A percentile compares a stretch with the other conserved stretches of the same genome.
Conservation (phyloP, 2,888 invertebrate genomes). For the Oscheius sp. region DNA sequence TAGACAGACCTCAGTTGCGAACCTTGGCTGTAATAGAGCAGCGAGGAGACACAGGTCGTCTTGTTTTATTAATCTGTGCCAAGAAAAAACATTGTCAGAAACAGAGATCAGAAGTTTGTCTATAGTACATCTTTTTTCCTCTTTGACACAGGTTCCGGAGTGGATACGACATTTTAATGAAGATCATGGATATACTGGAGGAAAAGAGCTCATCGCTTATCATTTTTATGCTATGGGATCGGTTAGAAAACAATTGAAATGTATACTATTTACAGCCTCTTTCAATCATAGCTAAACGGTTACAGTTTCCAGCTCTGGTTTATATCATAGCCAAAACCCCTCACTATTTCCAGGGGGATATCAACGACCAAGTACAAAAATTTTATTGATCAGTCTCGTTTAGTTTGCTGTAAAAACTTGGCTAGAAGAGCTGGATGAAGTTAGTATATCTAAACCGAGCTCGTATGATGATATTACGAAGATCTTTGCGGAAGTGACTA, state of each 20-base stretch:
- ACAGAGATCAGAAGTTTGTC: slow-evolving; percentile 5
- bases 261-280: neutral
- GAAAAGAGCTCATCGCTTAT: slow-evolving; percentile 36
- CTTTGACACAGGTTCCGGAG: slow-evolving; percentile 28
- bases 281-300: neutral
- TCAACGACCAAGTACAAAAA: slow-evolving; percentile 30
- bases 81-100: neutral
- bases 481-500: neutral
- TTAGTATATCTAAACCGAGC: slow-evolving; percentile 31
- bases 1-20: slow-evolving; percentile 16
- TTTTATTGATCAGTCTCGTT: too few species aligned
- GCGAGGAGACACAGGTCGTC: slow-evolving; percentile 39
- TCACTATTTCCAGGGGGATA: slow-evolving; percentile 37
- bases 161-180: slow-evolving; percentile 39
- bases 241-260: slow-evolving; percentile 3
- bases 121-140: too few species aligned
- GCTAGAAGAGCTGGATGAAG: slow-evolving; percentile 37
- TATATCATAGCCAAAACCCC: slow-evolving; percentile 41
- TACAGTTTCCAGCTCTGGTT: slow-evolving; percentile 35
- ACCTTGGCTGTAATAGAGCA: slow-evolving; percentile 38
- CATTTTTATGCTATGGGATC: slow-evolving; percentile 38
- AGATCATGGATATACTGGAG: slow-evolving; percentile 33
- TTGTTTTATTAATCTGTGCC: slow-evolving; percentile 41
- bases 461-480: slow-evolving; percentile 12
- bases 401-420: slow-evolving; percentile 38